Evolutionary conservation across 2,113 vertebrate genomes (phyloP), one percentile per base, ranked within the genome.

Genomic region (Cebus imitator): DNA sequence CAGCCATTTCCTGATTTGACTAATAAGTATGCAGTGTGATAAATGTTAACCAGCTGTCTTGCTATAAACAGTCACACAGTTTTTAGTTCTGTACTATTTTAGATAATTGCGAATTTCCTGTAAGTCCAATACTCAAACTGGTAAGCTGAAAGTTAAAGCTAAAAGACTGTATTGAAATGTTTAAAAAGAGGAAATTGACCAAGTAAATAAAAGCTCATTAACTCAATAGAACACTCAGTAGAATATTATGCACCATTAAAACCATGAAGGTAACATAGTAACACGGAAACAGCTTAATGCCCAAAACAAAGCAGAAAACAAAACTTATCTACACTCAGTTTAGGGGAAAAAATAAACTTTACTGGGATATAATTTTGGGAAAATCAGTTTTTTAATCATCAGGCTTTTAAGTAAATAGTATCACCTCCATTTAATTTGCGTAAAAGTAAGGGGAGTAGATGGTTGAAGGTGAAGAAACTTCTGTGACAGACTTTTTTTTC

Each of bases 51-150:
- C 96, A 97, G 96, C 85, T 98, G 94, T 57, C 37, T 82, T 21
- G 68, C 94, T 97, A 89, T 90, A 97, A 92, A 96, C 81, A 95
- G 94, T 40, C 58, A 58, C 58, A 91, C 30, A n/a, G 61, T 61
- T 97, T 94, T 95, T 73, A 95, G 25, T 95, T 91, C 57, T 92
- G 86, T 58, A 72, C 90, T 93, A 91, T 96, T 97, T 96, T 89
- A 75, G 61, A 75, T 94, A 86, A 97, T 61, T 94, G 68, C 27
- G 48, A 90, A 93, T 87, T 97, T 97, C 96, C 92, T 95, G 8
- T 90, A 95, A 93, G 57, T 57, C 32, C 17, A 72, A 43, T 70
- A 93, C 73, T 95, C 87, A 91, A 94, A 96, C 21, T 64, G 43
- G n/a, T 37, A 50, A 72, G 89, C 52, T 76, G 73, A 92, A 94